Base-by-base conservation (phyloP, 2,113 vertebrate species). In the Salvelinus fontinalis region DNA sequence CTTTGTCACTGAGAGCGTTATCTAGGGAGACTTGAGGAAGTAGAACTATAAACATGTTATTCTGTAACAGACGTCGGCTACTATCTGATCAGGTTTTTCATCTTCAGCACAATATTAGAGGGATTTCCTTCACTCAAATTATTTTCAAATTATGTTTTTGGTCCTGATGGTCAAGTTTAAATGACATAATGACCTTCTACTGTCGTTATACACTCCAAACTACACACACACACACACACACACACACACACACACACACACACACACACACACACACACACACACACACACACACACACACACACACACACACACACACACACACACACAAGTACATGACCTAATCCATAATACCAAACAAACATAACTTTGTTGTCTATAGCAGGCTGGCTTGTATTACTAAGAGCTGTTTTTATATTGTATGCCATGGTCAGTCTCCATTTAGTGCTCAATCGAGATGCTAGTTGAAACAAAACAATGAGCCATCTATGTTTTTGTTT, bases 401-500 rank as follows among this genome's bases (percentile, higher is more conserved):
- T 68, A 39, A 68, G 20, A 49, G 68, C 49, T 70, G 20, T 5
- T 49, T 39, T 70, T 49, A 44, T 39, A 39, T 69, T 20, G 29
- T 39, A 69, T 39, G 9, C 9, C 20, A 39, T 4, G 6, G 4
- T 69, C 29, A n/a, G 67, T 69, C n/a, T 76, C 2, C 70, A 77
- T 62, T 80, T 73, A 75, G 78, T 60, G 13, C 67, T 76, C 51
- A 27, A 27, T 69, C 4, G 22, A 12, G 29, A 39, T 68, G n/a
- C 16, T 34, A 65, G 49, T 54, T 84, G 79, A 84, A 0, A 13
- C 54, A 0, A 27, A 77, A 89, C 89, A 90, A 82, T 78, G 83
- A 69, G 26, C 0, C 13, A 4, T 51, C 75, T 88, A 4, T 88
- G 74, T 64, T 66, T 69, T 24, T 62, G 1, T 70, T 67, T 2